phyloP scores from a whole-genome alignment of 2,888 invertebrate species.

The Lagria hirta region DNA sequence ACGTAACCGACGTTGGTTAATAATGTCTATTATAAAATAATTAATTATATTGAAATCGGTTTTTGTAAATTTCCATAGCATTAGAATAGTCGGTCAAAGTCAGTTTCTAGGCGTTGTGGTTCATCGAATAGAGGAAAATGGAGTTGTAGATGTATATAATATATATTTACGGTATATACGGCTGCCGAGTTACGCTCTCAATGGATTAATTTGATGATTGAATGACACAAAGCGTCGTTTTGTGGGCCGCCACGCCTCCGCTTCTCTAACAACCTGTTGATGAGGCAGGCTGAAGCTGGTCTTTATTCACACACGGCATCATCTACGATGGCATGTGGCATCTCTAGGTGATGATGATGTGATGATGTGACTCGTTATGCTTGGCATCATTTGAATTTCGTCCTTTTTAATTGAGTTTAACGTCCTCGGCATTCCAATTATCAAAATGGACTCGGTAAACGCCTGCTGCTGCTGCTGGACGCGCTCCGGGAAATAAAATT shows the following conservation, averaged over 20 bases:
- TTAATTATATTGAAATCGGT: no score
- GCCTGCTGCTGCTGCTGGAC: no score
- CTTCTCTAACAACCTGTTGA: conserved; percentile 49
- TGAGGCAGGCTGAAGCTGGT: conserved; percentile 37
- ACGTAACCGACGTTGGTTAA: no score
- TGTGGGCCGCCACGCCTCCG: conserved; percentile 44
- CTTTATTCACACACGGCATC: conserved; percentile 35
- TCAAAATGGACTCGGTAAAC: no score
- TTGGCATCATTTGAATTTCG: conserved; percentile 21
- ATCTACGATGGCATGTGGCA: no score
- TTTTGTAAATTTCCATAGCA: no score
- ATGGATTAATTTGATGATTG: conserved; percentile 51
- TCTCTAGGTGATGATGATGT: conserved; percentile 26
- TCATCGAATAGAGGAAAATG: conserved; percentile 9
- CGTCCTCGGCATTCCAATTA: conserved; percentile 7
- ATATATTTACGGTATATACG: conserved; percentile 26
- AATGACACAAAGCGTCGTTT: conserved; percentile 51
- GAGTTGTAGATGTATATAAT: no score
- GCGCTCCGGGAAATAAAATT: neutral
- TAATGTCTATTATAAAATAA: no score
- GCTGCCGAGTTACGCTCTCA: conserved; percentile 41
- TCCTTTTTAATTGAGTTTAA: conserved; percentile 28
- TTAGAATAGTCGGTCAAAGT: neutral
- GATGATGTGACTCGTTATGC: conserved; percentile 25
- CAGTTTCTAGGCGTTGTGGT: conserved; percentile 1